These are phyloP conservation scores for Oscarella lobularis DNA, from an alignment of 37 sponge, comb jelly and placozoan species.

Conservation along the genomic window DNA sequence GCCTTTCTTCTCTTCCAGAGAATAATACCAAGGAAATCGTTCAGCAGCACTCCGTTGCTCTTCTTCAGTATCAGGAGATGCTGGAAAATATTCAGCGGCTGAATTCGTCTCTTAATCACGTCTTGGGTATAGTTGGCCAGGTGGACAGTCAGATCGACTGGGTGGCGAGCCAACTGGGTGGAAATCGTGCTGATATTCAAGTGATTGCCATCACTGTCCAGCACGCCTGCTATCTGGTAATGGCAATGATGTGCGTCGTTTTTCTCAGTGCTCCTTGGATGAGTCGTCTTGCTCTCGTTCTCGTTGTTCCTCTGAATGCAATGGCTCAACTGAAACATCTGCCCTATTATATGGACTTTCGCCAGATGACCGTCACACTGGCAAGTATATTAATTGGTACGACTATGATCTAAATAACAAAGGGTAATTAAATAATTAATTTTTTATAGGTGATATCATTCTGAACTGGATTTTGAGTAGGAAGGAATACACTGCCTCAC, in stretches of 20 bases:
- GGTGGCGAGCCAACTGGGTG: constrained; percentile 36
- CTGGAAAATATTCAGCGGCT: constrained; percentile 34
- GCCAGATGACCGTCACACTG: not conserved
- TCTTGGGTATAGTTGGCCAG: constrained; percentile 16
- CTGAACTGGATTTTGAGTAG: no score
- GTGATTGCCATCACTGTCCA: constrained; percentile 5
- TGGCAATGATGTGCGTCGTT: not conserved
- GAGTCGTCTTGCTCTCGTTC: not conserved
- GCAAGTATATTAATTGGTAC: not conserved
- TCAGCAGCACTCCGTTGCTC: not conserved
- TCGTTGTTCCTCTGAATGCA: not conserved
- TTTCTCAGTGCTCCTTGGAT: not conserved
- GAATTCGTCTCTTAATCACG: constrained; percentile 22
- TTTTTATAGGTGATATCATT: no score
- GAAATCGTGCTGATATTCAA: constrained; percentile 22
- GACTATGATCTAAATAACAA: no score
- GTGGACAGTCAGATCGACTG: constrained; percentile 36
- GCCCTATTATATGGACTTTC: not conserved
- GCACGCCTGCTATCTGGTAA: constrained; percentile 32
- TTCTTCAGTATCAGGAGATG: constrained; percentile 29
- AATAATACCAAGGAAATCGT: not conserved
- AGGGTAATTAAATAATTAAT: no score
- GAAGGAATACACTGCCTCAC: no score
- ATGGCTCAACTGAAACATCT: not conserved
- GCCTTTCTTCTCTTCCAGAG: not conserved